These are phyloP conservation scores for Podarcis raffonei DNA, from an alignment of 2,113 vertebrate genomes.

Conservation along the genomic window DNA sequence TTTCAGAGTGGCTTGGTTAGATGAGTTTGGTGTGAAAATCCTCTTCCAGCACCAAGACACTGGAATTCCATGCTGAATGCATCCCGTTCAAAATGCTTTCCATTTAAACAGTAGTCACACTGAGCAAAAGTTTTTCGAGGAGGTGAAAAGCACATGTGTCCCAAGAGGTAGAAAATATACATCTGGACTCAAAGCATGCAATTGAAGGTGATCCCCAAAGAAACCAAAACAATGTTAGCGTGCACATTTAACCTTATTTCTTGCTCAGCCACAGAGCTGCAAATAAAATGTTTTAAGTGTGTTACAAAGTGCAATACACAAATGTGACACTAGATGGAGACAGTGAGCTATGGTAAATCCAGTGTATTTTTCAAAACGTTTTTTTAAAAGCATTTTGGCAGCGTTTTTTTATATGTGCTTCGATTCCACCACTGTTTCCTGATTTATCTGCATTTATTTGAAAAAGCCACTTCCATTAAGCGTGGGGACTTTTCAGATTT, in stretches of 20 bases:
- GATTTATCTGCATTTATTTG: constrained; percentile 36
- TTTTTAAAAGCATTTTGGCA: no score
- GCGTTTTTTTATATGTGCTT: no score
- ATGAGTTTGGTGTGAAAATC: background rate
- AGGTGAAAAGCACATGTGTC: background rate
- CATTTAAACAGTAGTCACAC: background rate
- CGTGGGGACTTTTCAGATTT: constrained; percentile 24
- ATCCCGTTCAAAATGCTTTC: background rate
- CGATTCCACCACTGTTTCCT: background rate
- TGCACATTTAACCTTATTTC: background rate
- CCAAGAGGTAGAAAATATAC: background rate
- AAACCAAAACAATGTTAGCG: background rate
- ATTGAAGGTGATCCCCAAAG: background rate
- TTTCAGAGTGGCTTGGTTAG: constrained; percentile 29
- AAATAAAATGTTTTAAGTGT: no score
- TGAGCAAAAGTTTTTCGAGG: background rate
- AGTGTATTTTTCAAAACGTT: no score
- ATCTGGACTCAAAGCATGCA: background rate
- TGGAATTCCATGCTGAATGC: constrained; percentile 9
- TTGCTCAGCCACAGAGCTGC: no score
- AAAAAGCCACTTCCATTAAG: background rate
- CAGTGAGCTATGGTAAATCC: no score
- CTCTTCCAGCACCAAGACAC: background rate
- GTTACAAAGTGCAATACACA: no score
- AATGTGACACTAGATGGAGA: no score